A percentile compares a stretch with the other conserved stretches of the same genome.
Conservation (phyloP, 2,797 vertebrate genomes). For the Hyperoplus immaculatus region DNA sequence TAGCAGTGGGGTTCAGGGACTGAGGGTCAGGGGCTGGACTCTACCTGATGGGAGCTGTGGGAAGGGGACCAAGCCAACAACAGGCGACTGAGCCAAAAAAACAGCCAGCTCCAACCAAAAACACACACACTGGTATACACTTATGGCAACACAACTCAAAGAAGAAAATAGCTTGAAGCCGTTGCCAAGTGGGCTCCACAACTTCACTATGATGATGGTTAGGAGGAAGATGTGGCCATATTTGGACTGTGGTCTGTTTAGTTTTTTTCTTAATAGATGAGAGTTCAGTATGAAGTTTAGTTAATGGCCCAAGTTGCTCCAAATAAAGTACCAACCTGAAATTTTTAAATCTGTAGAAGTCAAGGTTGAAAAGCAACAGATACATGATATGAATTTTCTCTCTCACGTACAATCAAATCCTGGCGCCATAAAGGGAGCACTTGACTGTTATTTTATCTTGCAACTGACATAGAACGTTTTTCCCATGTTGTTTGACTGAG, state of each 20-base stretch:
- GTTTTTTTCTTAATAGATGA: slow-evolving; percentile 49
- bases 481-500: slow-evolving; percentile 34
- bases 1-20: slow-evolving; percentile 79
- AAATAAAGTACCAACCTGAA: slow-evolving; percentile 48
- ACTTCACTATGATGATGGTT: slow-evolving; percentile 48
- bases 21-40: slow-evolving; percentile 74
- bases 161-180: slow-evolving; percentile 45
- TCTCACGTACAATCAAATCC: slow-evolving; percentile 25
- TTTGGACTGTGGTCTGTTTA: slow-evolving; percentile 53
- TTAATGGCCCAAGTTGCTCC: slow-evolving; percentile 31
- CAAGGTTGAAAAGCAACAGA: slow-evolving; percentile 50
- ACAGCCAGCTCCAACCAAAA: slow-evolving; percentile 39
- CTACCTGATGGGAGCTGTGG: slow-evolving; percentile 75
- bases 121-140: slow-evolving; percentile 51
- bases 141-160: slow-evolving; percentile 51
- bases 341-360: slow-evolving; percentile 41
- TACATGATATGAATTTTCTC: slow-evolving; percentile 46
- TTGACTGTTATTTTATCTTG: slow-evolving; percentile 22
- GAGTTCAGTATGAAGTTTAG: slow-evolving; percentile 52
- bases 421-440: background rate
- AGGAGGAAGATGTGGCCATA: slow-evolving; percentile 44
- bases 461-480: slow-evolving; percentile 41
- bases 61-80: slow-evolving; percentile 64
- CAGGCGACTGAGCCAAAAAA: slow-evolving; percentile 39
- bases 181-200: slow-evolving; percentile 52